Conservation (phyloP, 2,797 vertebrate species). For the Onychomys arenicola region DNA sequence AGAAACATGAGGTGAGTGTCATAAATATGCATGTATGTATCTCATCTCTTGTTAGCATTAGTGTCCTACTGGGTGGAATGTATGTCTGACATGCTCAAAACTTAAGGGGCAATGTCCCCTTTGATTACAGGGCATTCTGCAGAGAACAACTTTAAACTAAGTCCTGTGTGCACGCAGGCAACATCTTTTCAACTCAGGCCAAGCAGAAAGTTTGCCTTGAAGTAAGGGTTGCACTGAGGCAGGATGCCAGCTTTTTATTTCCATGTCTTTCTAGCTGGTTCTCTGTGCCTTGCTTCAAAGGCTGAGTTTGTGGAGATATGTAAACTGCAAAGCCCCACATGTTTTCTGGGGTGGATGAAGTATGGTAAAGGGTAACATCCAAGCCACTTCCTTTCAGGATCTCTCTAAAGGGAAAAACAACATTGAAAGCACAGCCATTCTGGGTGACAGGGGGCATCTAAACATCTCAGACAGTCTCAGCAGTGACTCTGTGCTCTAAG, state of each 20-base stretch:
- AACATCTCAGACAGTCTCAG: constrained; percentile 40
- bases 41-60: constrained; percentile 9
- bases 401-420: constrained; percentile 61
- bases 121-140: constrained; percentile 70
- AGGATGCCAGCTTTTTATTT: constrained; percentile 67
- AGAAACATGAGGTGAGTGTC: constrained; percentile 21
- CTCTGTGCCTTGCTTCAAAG: constrained; percentile 56
- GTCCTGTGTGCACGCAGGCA: constrained; percentile 41
- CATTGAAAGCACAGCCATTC: neutral
- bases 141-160: constrained; percentile 64
- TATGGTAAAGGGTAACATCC: constrained; percentile 59
- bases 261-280: constrained; percentile 68
- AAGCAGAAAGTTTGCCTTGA: constrained; percentile 64
- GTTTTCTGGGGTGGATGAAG: constrained; percentile 66
- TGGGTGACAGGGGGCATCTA: constrained; percentile 34
- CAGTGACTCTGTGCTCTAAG: neutral
- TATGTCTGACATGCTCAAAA: constrained; percentile 70
- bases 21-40: constrained; percentile 61
- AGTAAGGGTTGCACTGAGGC: constrained; percentile 2
- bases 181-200: constrained; percentile 60
- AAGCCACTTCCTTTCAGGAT: constrained; percentile 42
- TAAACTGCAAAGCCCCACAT: constrained; percentile 68
- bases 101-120: constrained; percentile 58
- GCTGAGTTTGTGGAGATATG: constrained; percentile 61
- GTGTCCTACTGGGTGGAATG: constrained; percentile 5